phyloP scores from a whole-genome alignment of 2,797 vertebrate species.

The Prionace glauca region DNA sequence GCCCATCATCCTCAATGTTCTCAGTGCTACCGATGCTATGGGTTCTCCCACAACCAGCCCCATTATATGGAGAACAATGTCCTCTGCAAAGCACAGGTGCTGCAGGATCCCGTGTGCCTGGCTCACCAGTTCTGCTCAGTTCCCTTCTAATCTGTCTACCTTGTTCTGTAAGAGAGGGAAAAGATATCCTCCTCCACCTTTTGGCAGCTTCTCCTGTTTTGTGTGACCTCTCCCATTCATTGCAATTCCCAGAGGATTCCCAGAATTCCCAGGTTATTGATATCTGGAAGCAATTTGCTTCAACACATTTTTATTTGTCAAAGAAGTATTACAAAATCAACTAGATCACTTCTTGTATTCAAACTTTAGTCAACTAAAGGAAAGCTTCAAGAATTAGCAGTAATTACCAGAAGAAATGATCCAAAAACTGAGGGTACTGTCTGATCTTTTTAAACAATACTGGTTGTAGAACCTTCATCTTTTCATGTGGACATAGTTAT shows the following conservation, averaged over 20 bases:
- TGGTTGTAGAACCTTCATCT: not conserved
- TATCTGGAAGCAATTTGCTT: not conserved
- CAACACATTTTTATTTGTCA: not conserved
- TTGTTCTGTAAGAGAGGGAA: too few relatives aligned
- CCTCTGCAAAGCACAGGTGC: too few relatives aligned
- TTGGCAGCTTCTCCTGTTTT: not conserved
- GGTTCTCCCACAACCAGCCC: too few relatives aligned
- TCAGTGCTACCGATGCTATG: too few relatives aligned
- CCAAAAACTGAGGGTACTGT: not conserved
- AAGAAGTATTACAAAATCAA: not conserved
- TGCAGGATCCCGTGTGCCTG: too few relatives aligned
- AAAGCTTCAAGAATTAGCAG: not conserved
- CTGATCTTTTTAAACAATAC: not conserved
- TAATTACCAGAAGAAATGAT: too few relatives aligned
- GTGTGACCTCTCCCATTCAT: too few relatives aligned
- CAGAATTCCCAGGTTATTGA: not conserved
- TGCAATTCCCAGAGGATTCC: not conserved
- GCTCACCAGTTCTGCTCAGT: too few relatives aligned
- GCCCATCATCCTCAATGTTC: too few relatives aligned
- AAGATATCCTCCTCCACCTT: not conserved
- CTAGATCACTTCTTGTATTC: not conserved
- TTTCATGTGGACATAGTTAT: not conserved
- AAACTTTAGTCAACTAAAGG: not conserved
- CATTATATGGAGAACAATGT: too few relatives aligned
- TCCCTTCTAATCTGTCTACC: too few relatives aligned